phyloP scores from a whole-genome alignment of 2,888 invertebrate species.

The Thelaira solivaga region DNA sequence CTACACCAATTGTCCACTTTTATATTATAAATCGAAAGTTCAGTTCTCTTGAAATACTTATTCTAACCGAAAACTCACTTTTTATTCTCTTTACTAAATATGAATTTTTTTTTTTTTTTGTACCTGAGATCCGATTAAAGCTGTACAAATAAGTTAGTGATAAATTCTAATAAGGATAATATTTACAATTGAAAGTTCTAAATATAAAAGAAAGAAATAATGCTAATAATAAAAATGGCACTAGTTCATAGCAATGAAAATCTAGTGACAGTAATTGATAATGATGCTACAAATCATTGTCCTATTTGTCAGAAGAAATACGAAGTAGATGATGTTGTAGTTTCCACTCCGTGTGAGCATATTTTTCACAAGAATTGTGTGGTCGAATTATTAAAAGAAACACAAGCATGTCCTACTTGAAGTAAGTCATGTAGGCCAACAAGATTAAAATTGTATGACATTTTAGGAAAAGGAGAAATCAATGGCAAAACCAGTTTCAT shows the following conservation, averaged over 20 bases:
- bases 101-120: too few relatives aligned
- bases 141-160: too few relatives aligned
- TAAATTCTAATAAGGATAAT: too few relatives aligned
- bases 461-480: neutral
- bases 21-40: too few relatives aligned
- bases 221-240: too few relatives aligned
- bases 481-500: neutral
- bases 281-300: neutral
- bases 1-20: too few relatives aligned
- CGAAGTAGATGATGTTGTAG: neutral
- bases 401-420: constrained; percentile 2
- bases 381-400: neutral
- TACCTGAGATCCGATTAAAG: too few relatives aligned
- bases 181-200: too few relatives aligned
- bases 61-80: too few relatives aligned
- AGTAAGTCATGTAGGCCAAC: constrained; percentile 1
- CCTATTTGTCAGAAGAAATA: neutral
- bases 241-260: constrained; percentile 1
- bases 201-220: too few relatives aligned
- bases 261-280: neutral
- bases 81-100: too few relatives aligned
- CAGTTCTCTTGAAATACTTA: too few relatives aligned
- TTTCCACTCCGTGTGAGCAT: constrained; percentile 1
- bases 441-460: constrained; percentile 2
- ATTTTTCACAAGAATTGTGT: neutral